Percentiles rank a stretch among this genome's conserved stretches.
phyloP scores from a whole-genome alignment of 2,113 vertebrate species.

The Percopsis transmontana region DNA sequence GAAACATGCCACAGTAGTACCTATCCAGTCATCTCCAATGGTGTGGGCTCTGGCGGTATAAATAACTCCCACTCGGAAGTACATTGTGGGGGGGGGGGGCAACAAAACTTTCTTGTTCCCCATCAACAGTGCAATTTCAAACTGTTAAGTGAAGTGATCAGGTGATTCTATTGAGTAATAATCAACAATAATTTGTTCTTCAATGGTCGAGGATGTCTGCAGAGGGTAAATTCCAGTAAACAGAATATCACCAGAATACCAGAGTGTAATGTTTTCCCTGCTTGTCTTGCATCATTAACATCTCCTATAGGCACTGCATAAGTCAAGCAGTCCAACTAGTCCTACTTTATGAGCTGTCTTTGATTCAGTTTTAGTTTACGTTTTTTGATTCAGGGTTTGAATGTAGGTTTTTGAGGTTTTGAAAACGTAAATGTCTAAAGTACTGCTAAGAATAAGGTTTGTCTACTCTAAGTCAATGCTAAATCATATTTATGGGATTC shows the following conservation, averaged over 20 bases:
- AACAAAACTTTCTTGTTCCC: slow-evolving; percentile 9
- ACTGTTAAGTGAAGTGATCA: not conserved
- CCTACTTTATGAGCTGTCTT: too few species aligned
- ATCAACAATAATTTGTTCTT: too few species aligned
- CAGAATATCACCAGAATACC: not conserved
- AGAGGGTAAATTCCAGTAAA: not conserved
- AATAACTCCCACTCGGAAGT: slow-evolving; percentile 59
- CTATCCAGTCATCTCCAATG: slow-evolving; percentile 1
- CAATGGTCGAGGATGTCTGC: not conserved
- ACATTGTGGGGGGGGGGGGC: slow-evolving; percentile 34
- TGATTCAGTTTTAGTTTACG: too few species aligned
- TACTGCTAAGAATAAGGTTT: too few species aligned
- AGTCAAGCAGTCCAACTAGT: too few species aligned
- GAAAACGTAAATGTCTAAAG: too few species aligned
- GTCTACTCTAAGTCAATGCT: too few species aligned
- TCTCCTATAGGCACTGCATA: too few species aligned
- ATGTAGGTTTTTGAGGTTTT: too few species aligned
- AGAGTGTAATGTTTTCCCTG: slow-evolving; percentile 7
- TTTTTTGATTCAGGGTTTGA: too few species aligned
- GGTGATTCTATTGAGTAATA: not conserved
- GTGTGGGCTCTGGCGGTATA: slow-evolving; percentile 53
- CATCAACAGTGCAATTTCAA: slow-evolving; percentile 3
- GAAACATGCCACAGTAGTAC: slow-evolving; percentile 42
- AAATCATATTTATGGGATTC: too few species aligned
- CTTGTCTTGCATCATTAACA: slow-evolving; percentile 1